Base-by-base conservation (phyloP, 2,888 invertebrate species). In the Zaprionus obscuricornis region DNA sequence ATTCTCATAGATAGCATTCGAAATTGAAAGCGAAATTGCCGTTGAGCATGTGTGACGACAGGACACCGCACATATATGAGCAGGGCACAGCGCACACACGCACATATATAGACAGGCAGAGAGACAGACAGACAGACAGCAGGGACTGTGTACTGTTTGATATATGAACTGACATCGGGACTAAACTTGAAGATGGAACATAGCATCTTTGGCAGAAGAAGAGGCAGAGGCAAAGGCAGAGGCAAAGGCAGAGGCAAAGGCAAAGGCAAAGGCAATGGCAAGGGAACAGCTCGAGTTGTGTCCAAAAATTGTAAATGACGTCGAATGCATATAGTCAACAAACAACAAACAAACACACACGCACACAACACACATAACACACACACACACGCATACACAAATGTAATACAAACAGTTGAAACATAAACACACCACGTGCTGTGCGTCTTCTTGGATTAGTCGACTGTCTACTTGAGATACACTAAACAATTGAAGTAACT, bases 21-120 rank as follows among this genome's bases (percentile, higher is more conserved):
- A 87, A 85, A 87, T 85, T 87, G 85, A 85, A 85, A 85, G 85
- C 86, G 87, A 85, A 85, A 87, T 85, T 81, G 73, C 64, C 40
- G 85, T 63, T 66, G 82, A 82, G 74, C 85, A 84, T 86, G 85
- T 85, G 86, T 78, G 78, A 85, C 85, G 85, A 81, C 77, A 69
- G 56, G 39, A 54, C 20, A 4, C 36, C 39, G 26, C 20, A 50
- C 50, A 33, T 4, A 8, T 8, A 24, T 17, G 27, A 17, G 6
- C 33, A 20, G 20, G 20, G 29, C 1, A 18, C 29, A 4, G 46
- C 27, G 13, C 5, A 13, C n/a, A 34, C 20, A 20, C 18, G 14
- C 14, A 29, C 31, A 10, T n/a, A n/a, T n/a, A n/a, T n/a, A n/a
- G n/a, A 13, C 22, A 26, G 34, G 37, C 40, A 60, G 14, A 55